These are phyloP conservation scores for Ceratotherium simum DNA, from an alignment of 2,113 vertebrate genomes.

Conservation along the genomic window DNA sequence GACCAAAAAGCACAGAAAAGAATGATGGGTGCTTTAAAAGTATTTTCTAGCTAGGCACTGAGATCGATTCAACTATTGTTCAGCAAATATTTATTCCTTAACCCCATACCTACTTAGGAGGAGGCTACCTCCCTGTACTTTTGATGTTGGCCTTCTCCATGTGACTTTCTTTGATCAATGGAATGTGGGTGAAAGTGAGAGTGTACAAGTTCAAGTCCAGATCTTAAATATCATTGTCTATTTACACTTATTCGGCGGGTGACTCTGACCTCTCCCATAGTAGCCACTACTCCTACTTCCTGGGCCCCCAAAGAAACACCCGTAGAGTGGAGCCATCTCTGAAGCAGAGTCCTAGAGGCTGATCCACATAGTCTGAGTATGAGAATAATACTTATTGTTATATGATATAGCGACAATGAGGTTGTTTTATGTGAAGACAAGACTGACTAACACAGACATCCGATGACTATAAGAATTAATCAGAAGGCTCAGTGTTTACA, in stretches of 20 bases:
- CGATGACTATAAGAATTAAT: background rate
- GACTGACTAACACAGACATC: background rate
- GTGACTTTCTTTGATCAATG: background rate
- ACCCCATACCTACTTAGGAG: background rate
- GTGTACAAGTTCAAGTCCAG: background rate
- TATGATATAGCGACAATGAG: background rate
- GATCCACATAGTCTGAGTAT: background rate
- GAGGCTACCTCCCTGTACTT: background rate
- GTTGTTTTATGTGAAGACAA: background rate
- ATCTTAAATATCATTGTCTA: background rate
- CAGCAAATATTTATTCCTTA: constrained; percentile 2
- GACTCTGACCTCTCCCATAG: background rate
- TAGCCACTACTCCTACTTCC: background rate
- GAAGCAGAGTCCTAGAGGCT: background rate
- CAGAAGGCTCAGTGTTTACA: background rate
- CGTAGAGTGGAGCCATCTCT: background rate
- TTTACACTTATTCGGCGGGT: constrained; percentile 15
- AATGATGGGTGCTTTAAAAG: background rate
- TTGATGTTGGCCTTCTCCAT: background rate
- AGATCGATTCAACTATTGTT: background rate
- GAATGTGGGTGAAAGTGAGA: background rate
- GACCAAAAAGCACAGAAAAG: background rate
- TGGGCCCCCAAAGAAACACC: background rate
- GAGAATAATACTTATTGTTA: background rate
- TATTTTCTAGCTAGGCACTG: background rate